Evolutionary conservation across 1,140 invertebrate genomes (phyloP).

Genomic region (Contarinia nasturtii): DNA sequence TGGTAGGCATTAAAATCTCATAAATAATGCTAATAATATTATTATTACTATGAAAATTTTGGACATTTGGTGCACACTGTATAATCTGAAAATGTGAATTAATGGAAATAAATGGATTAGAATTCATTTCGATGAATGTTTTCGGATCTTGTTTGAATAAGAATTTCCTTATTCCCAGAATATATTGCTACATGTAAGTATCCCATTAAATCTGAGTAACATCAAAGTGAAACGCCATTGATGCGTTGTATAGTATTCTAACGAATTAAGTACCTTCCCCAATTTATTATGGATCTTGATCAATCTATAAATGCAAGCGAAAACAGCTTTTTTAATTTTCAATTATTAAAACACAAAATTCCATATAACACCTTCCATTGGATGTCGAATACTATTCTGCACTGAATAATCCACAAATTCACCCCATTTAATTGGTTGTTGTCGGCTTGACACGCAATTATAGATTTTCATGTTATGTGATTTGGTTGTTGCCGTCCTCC

Average conservation of each 20-base stretch:
- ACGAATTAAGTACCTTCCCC: slow-evolving; percentile 49
- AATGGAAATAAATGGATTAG: not conserved
- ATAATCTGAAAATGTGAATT: slow-evolving; percentile 37
- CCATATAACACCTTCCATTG: slow-evolving; percentile 43
- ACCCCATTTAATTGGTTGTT: slow-evolving; percentile 78
- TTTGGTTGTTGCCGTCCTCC: slow-evolving; percentile 49
- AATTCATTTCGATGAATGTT: slow-evolving; percentile 29
- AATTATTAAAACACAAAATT: no score
- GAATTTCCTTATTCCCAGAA: slow-evolving; percentile 66
- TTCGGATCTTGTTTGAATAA: slow-evolving; percentile 68
- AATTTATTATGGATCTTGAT: slow-evolving; percentile 70
- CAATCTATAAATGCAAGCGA: slow-evolving; percentile 10
- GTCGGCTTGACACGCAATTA: slow-evolving; percentile 81
- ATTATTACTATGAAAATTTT: slow-evolving; percentile 49
- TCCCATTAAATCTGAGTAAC: slow-evolving; percentile 69
- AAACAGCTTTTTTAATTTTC: no score
- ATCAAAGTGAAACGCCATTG: slow-evolving; percentile 84
- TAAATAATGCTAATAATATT: no score
- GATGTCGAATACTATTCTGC: slow-evolving; percentile 51
- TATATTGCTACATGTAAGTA: slow-evolving; percentile 65
- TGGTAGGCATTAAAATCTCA: no score
- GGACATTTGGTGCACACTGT: slow-evolving; percentile 54
- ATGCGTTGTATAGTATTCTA: slow-evolving; percentile 82
- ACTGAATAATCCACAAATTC: slow-evolving; percentile 50
- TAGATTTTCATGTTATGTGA: slow-evolving; percentile 54